A percentile compares a stretch with the other conserved stretches of the same genome.
Conservation (phyloP, 2,888 invertebrate genomes). For the Dromius quadrimaculatus region DNA sequence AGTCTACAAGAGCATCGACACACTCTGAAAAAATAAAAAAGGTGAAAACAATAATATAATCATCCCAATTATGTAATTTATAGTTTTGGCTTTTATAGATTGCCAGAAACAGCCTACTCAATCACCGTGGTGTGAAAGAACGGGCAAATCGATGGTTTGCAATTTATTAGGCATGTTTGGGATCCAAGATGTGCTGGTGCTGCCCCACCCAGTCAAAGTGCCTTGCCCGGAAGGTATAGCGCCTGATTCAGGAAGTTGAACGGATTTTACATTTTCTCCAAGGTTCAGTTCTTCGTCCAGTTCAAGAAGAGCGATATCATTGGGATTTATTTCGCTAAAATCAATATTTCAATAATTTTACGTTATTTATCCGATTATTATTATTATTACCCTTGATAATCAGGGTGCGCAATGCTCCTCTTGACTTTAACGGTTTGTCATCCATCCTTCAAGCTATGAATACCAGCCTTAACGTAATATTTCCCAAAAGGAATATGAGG, state of each 20-base stretch:
- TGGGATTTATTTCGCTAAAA: conserved; percentile 59
- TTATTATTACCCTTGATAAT: conserved; percentile 61
- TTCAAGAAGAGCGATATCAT: conserved; percentile 67
- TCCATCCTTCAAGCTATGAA: conserved; percentile 56
- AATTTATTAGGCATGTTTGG: conserved; percentile 59
- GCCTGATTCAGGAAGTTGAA: conserved; percentile 59
- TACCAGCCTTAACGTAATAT: conserved; percentile 59
- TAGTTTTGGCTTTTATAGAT: conserved; percentile 63
- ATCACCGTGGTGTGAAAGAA: conserved; percentile 59
- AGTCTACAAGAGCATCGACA: conserved; percentile 63
- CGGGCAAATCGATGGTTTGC: conserved; percentile 60
- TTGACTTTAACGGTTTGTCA: conserved; percentile 57
- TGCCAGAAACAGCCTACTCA: conserved; percentile 27
- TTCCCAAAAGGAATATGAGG: conserved; percentile 59
- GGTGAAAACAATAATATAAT: too few relatives aligned
- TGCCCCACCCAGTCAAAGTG: conserved; percentile 61
- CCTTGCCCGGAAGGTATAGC: conserved; percentile 55
- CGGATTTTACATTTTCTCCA: conserved; percentile 58
- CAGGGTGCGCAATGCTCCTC: conserved; percentile 56
- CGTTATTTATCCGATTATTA: too few relatives aligned
- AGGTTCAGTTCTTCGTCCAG: conserved; percentile 59
- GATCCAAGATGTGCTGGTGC: conserved; percentile 56
- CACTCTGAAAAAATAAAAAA: conserved; percentile 64
- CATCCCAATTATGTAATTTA: conserved; percentile 64
- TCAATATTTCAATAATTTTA: too few relatives aligned